These are phyloP conservation scores for Armadillidium nasatum DNA, from an alignment of 1,140 invertebrate genomes.

Conservation along the genomic window DNA sequence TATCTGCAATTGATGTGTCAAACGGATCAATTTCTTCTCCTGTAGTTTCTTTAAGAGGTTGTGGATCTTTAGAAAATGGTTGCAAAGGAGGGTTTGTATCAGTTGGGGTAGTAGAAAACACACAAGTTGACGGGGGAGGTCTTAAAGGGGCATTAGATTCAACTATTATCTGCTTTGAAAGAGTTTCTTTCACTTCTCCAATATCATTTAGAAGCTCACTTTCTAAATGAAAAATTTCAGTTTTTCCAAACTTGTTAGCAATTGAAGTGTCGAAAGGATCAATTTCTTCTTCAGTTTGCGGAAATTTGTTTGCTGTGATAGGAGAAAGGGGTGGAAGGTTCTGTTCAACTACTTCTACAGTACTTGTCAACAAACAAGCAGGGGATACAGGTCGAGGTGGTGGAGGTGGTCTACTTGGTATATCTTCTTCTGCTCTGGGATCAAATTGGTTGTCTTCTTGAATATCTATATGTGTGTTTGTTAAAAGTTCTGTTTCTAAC, in stretches of 20 bases:
- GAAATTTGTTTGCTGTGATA: neutral
- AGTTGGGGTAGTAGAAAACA: slow-evolving; percentile 37
- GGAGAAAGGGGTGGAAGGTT: neutral
- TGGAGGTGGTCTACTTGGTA: slow-evolving; percentile 26
- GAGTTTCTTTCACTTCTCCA: neutral
- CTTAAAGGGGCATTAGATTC: slow-evolving; percentile 9
- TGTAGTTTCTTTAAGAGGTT: slow-evolving; percentile 24
- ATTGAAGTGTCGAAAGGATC: slow-evolving; percentile 47
- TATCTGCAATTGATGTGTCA: slow-evolving; percentile 72
- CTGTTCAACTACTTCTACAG: neutral
- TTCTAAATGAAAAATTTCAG: slow-evolving; percentile 42
- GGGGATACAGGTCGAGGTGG: slow-evolving; percentile 22
- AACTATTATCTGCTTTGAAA: neutral
- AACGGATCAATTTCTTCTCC: slow-evolving; percentile 66
- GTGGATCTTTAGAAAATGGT: slow-evolving; percentile 37
- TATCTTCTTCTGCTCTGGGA: slow-evolving; percentile 31
- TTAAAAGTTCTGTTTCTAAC: slow-evolving; percentile 69
- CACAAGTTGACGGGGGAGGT: slow-evolving; percentile 31
- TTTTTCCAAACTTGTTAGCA: slow-evolving; percentile 41
- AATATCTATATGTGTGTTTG: neutral
- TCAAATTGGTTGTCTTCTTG: slow-evolving; percentile 30
- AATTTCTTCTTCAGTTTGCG: slow-evolving; percentile 14
- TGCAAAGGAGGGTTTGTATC: slow-evolving; percentile 42
- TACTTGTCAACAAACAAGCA: slow-evolving; percentile 36
- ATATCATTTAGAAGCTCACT: slow-evolving; percentile 30